Conservation (phyloP, 2,888 invertebrate genomes). For the Melipona bicolor region DNA sequence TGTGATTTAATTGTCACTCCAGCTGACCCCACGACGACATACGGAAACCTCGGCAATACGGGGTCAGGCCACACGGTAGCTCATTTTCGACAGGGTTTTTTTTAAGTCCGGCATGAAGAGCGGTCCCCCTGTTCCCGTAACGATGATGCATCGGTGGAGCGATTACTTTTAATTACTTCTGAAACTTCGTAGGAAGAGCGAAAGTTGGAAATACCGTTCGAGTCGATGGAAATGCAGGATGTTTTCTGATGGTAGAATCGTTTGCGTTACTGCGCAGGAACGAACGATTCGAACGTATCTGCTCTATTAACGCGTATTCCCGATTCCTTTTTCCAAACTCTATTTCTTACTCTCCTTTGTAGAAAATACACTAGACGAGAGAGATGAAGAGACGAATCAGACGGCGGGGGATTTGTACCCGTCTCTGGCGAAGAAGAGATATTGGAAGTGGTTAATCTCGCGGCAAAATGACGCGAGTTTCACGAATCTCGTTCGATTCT, state of each 20-base stretch:
- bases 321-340: no score
- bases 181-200: neutral
- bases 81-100: neutral
- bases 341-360: no score
- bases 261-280: neutral
- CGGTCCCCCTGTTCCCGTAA: neutral
- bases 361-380: no score
- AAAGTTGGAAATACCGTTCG: neutral
- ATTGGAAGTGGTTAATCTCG: conserved; percentile 13
- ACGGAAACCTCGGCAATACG: conserved; percentile 43
- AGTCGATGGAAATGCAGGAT: neutral
- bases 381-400: neutral
- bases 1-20: conserved; percentile 83
- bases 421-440: neutral
- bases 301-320: neutral
- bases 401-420: neutral
- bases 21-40: conserved; percentile 56
- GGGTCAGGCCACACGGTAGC: neutral
- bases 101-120: neutral
- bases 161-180: conserved; percentile 5
- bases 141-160: neutral
- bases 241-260: neutral
- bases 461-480: conserved; percentile 39
- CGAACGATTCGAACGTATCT: neutral
- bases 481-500: conserved; percentile 68